Base-by-base conservation (phyloP, 2,113 vertebrate genomes). In the Oncorhynchus gorbuscha region DNA sequence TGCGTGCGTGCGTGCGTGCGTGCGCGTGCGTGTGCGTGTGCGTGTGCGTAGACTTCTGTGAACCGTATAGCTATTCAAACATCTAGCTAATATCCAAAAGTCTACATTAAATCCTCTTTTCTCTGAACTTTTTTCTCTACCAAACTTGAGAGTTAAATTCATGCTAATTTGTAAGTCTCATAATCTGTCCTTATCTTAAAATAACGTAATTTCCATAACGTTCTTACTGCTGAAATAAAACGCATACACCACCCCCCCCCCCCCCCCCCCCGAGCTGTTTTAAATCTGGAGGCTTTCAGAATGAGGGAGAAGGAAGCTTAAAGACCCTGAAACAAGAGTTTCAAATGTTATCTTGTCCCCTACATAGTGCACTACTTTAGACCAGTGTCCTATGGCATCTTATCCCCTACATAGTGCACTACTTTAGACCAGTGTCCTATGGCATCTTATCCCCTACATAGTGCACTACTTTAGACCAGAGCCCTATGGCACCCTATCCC, bases 131-230 rank as follows among this genome's bases (percentile, higher is more conserved):
- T 26, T 74, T 28, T 77, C 64, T 8, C 69, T 39, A n/a, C 3
- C 3, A 35, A 59, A 69, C 49, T 35, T 68, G 20, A n/a, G 24
- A n/a, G 16, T 20, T 30, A 79, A 51, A 76, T 62, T 76, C 82
- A 69, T 39, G 5, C 67, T 61, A 82, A 84, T 81, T 88, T 78
- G 16, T 32, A 24, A 77, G 68, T 77, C 71, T 80, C 69, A 73
- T 85, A 81, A 83, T 79, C 85, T 73, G 81, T 35, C 66, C 79
- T 81, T 83, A 87, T 86, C 78, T 87, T 61, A 18, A 83, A 18
- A 76, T 75, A 64, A 81, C 74, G 66, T 87, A 72, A 84, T 73
- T 84, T 71, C 9, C 68, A 45, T 75, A 83, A 88, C 79, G 74
- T 74, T 69, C 79, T 79, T 70, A 73, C 51, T 69, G 76, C 71